Base-by-base conservation (phyloP, 2,797 vertebrate species). In the Moxostoma hubbsi region DNA sequence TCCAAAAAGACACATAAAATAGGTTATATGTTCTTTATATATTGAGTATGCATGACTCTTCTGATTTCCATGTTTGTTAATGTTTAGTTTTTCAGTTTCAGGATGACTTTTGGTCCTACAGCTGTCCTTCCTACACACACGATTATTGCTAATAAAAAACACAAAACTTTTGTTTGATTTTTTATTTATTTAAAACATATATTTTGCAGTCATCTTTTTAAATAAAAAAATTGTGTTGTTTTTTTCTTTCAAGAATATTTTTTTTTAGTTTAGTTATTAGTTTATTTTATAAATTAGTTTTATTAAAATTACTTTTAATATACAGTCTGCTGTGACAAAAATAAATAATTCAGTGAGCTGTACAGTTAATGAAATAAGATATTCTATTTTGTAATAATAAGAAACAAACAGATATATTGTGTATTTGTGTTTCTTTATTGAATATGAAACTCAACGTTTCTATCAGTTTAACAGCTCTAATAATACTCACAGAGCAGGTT, bases 21-120 rank as follows among this genome's bases (percentile, higher is more conserved):
- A 53, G 5, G 11, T 54, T 9, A 46, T 9, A 13, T 9, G 18
- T 49, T 5, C 12, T n/a, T 5, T 47, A 15, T 46, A 78, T 55
- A 46, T 49, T 69, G 58, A 1, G 68, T 8, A 24, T 70, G 57
- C 45, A 7, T 70, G 64, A 84, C 86, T 83, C 84, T 83, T 76
- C 66, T 53, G 16, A 75, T 90, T 85, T 76, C 76, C 71, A 69
- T 80, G 73, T 83, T 83, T 74, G 51, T 76, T 80, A 78, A 36
- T 75, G 70, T 87, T 83, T 83, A 86, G 69, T 67, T 89, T 90
- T 85, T 90, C 85, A 76, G 91, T 94, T 93, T 94, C 93, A 92
- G 64, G 91, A 84, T 91, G 89, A 89, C 89, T 93, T 93, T 87
- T 89, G 66, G 65, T 82, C 82, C 83, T 85, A 89, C 83, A 93